Base-by-base conservation (phyloP, 2,888 invertebrate genomes). In the Caenorhabditis macrosperma region DNA sequence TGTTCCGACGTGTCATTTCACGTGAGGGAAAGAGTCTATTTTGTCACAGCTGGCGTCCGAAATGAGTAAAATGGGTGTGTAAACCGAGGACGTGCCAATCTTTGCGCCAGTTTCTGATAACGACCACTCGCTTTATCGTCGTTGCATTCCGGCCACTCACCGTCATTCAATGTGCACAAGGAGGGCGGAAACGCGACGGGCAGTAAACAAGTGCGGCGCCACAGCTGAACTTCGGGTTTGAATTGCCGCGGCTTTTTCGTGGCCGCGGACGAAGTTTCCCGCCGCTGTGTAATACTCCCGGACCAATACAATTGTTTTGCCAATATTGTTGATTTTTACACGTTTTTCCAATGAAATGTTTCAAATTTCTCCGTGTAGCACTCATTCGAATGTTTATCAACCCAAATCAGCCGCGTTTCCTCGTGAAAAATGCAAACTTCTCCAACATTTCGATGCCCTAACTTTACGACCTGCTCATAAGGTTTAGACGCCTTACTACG, bases 21-120 rank as follows among this genome's bases (percentile, higher is more conserved):
- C 28, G n/a, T n/a, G n/a, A n/a, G n/a, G n/a, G n/a, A n/a, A 35
- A 50, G 22, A 68, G 50, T 12, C 24, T 48, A 52, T 35, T 30
- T 60, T 38, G 38, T 28, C 17, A 17, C 24, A 54, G 24, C 28
- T 52, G 41, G 24, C 52, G 38, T 33, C 26, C 50, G 50, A 71
- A 72, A 55, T 63, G 71, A 63, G 61, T 63, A 63, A 72, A 72
- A 72, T 46, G 55, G 71, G 71, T 61, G 71, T 59, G 59, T 64
- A 24, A 52, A 52, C 60, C 46, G 35, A 72, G 71, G 61, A 72
- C 71, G 63, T 46, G 71, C 71, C 71, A 72, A 63, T 72, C 54
- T 72, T 50, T 60, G 17, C n/a, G 38, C 26, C 24, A 48, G 35
- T 50, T 69, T 60, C 52, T 41, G 71, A 72, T 72, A 63, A 55